These are phyloP conservation scores for Micrastur ruficollis DNA, from an alignment of 2,797 vertebrate genomes.

Conservation along the genomic window DNA sequence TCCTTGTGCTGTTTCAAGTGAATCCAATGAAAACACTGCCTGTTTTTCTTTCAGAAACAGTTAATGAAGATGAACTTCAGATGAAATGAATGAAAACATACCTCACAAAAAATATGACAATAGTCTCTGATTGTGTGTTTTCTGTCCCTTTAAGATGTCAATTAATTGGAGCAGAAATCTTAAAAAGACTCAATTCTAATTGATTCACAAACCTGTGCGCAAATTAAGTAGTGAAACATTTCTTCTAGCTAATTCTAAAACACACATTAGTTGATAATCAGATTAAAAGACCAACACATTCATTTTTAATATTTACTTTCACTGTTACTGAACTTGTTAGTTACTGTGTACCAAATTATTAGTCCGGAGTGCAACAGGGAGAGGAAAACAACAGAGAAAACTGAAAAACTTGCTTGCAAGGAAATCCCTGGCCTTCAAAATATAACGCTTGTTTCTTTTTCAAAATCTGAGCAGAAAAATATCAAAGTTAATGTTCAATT, in stretches of 20 bases:
- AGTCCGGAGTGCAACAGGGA: neutral
- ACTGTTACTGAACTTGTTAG: neutral
- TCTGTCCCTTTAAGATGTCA: neutral
- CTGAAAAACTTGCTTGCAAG: neutral
- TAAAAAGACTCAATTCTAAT: neutral
- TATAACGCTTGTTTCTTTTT: neutral
- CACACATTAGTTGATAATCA: neutral
- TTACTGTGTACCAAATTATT: neutral
- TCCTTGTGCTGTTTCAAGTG: neutral
- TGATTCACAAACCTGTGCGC: neutral
- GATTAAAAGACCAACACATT: neutral
- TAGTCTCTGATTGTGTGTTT: neutral
- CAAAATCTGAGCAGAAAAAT: neutral
- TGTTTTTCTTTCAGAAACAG: conserved; percentile 4
- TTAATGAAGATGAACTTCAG: conserved; percentile 9
- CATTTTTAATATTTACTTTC: neutral
- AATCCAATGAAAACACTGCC: neutral
- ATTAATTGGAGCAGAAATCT: neutral
- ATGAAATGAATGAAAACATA: neutral
- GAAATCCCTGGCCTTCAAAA: neutral
- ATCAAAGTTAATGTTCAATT: neutral
- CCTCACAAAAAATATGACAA: neutral
- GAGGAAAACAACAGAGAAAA: neutral
- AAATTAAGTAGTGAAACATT: neutral
- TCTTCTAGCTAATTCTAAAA: neutral